Evolutionary conservation across 2,113 vertebrate species (phyloP).

Genomic region (Tyto alba): DNA sequence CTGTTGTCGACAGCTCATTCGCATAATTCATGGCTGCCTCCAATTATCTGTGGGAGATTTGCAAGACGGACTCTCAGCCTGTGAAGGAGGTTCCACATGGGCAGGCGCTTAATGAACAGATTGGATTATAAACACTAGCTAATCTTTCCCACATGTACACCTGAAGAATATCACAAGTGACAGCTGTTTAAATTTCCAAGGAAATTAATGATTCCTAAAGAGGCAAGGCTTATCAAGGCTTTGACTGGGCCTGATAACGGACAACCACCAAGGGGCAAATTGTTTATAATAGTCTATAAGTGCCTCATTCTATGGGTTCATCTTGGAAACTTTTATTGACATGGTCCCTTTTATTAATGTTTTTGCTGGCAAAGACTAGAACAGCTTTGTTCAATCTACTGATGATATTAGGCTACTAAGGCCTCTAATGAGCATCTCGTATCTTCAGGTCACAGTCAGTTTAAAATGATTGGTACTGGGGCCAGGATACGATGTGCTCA

Average conservation of each 20-base stretch:
- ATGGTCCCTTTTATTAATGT: conserved; percentile 58
- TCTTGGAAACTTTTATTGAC: conserved; percentile 68
- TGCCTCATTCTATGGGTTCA: conserved; percentile 67
- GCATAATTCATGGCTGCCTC: conserved; percentile 68
- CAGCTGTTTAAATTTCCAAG: conserved; percentile 83
- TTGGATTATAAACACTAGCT: conserved; percentile 79
- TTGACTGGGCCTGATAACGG: conserved; percentile 72
- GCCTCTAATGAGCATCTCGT: conserved; percentile 64
- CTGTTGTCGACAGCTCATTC: conserved; percentile 67
- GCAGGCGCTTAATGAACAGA: conserved; percentile 77
- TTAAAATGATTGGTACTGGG: conserved; percentile 46
- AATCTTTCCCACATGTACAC: conserved; percentile 84
- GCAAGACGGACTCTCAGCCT: conserved; percentile 20
- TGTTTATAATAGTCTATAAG: conserved; percentile 76
- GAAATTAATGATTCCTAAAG: conserved; percentile 81
- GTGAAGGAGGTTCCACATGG: conserved; percentile 71
- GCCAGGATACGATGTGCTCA: background rate
- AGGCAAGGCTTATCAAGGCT: conserved; percentile 74
- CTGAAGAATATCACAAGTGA: conserved; percentile 80
- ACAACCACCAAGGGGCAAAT: conserved; percentile 68
- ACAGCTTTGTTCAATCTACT: conserved; percentile 59
- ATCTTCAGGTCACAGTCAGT: conserved; percentile 56
- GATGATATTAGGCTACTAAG: conserved; percentile 57
- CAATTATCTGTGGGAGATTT: conserved; percentile 80
- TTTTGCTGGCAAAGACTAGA: conserved; percentile 56